These are phyloP conservation scores for Alligator mississippiensis DNA, from an alignment of 2,113 vertebrate species.

Conservation along the genomic window DNA sequence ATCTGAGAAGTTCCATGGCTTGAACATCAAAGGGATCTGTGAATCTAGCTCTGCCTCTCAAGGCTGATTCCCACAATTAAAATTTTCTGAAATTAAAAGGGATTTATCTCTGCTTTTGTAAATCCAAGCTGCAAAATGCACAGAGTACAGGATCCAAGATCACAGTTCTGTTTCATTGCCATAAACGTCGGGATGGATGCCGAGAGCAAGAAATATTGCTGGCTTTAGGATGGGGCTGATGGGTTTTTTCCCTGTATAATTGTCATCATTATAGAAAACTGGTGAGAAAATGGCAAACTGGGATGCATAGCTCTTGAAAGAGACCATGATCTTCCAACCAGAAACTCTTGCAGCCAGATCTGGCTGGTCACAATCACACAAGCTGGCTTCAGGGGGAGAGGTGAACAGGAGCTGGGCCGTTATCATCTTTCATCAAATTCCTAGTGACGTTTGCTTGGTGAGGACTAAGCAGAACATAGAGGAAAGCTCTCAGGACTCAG, in stretches of 20 bases:
- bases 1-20: conserved; percentile 71
- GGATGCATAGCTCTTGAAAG: background rate
- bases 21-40: conserved; percentile 72
- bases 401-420: background rate
- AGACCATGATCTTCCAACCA: background rate
- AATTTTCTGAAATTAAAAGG: conserved; percentile 69
- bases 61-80: conserved; percentile 66
- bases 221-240: background rate
- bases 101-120: conserved; percentile 65
- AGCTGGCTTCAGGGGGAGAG: background rate
- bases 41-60: conserved; percentile 55
- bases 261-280: background rate
- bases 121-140: conserved; percentile 30
- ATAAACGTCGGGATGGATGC: background rate
- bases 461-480: background rate
- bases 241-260: conserved; percentile 6
- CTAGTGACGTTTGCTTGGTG: rapidly evolving
- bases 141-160: conserved; percentile 15
- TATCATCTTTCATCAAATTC: background rate
- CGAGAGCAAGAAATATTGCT: conserved; percentile 35
- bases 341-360: background rate
- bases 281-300: background rate
- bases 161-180: background rate
- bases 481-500: background rate
- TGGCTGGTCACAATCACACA: background rate